Base-by-base conservation (phyloP, 2,797 vertebrate species). In the Pitangus sulphuratus region DNA sequence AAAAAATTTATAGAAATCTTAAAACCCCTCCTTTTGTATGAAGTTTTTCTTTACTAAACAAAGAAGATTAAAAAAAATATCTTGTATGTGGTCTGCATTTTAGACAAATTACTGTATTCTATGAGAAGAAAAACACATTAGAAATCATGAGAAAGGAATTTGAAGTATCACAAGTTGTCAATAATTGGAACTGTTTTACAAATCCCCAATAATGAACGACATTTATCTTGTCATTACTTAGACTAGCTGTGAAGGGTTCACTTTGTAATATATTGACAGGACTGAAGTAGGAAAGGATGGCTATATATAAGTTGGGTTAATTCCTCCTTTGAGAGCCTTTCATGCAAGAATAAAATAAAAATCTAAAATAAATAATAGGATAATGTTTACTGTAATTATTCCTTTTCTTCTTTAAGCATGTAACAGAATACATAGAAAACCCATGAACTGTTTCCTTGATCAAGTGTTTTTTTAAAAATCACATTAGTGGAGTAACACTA, bases 151-250 rank as follows among this genome's bases (percentile, higher is more conserved):
- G 25, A 90, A 88, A 93, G 26, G 17, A 87, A 84, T 53, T 12
- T 10, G 9, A 56, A 93, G 22, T 33, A 76, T n/a, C 11, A 45
- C 3, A 3, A 90, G 51, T 22, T 87, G 37, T 40, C 26, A 72
- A 12, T 70, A 62, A 47, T 7, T 3, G 1, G 15, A 58, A 53
- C 20, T 56, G 15, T 62, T 84, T 30, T 62, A 87, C 33, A 90
- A 74, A 84, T 53, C 20, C 56, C 24, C 25, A 35, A 40, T 58
- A 76, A 58, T 26, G 15, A 65, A 44, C 0, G 1, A 71, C 12
- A 53, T 84, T 85, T 74, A 75, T n/a, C 39, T 87, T 61, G 60
- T 21, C 40, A 77, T 60, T 71, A 58, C 9, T 54, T 56, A 79
- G 70, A 75, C 54, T 76, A 72, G 12, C n/a, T 61, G 26, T 65